phyloP scores from a whole-genome alignment of 2,797 vertebrate genomes.

The Notolabrus celidotus region DNA sequence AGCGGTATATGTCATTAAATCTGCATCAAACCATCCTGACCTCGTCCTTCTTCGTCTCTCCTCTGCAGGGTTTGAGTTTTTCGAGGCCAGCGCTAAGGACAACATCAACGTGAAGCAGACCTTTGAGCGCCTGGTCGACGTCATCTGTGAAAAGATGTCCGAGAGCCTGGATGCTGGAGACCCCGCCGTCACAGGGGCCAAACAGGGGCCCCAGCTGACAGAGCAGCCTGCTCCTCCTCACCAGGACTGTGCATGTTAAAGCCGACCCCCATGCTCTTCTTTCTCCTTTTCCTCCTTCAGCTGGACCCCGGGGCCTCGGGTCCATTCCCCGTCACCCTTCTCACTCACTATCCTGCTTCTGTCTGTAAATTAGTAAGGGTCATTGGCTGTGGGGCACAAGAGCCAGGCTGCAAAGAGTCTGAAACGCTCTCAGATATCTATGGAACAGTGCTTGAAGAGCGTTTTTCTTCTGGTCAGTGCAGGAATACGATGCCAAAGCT shows the following conservation, averaged over 20 bases:
- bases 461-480: conserved; percentile 13
- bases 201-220: conserved; percentile 95
- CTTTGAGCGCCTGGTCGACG: conserved; percentile 96
- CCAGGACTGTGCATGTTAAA: conserved; percentile 97
- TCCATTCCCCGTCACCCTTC: conserved; percentile 47
- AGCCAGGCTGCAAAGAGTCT: conserved; percentile 55
- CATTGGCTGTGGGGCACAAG: conserved; percentile 42
- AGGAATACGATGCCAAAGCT: conserved; percentile 50
- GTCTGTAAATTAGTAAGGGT: conserved; percentile 37
- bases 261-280: conserved; percentile 44
- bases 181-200: conserved; percentile 92
- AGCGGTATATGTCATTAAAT: too few species aligned
- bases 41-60: not conserved
- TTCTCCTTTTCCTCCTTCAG: conserved; percentile 41
- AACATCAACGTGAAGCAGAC: conserved; percentile 99
- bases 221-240: conserved; percentile 93
- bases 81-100: conserved; percentile 97
- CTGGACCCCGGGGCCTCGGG: conserved; percentile 48
- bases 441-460: conserved; percentile 3
- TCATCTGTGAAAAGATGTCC: conserved; percentile 99
- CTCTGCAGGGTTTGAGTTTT: conserved; percentile 92
- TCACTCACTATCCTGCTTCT: conserved; percentile 56
- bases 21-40: not conserved
- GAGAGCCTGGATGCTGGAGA: conserved; percentile 94
- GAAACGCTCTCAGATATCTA: conserved; percentile 38